phyloP scores from a whole-genome alignment of 2,113 vertebrate species.

The Podarcis muralis region DNA sequence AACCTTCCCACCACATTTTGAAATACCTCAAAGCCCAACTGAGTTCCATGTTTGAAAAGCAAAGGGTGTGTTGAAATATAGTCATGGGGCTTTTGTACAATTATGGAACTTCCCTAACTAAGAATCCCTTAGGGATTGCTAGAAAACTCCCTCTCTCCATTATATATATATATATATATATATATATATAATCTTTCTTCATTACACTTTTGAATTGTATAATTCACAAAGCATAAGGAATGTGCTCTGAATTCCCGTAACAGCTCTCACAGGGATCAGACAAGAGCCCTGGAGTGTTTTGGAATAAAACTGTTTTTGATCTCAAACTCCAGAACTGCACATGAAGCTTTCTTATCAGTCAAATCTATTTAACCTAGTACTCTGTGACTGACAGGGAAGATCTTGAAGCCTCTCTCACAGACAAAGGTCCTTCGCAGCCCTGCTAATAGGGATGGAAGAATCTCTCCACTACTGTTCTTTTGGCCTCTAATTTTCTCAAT shows the following conservation, averaged over 20 bases:
- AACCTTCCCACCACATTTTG: background rate
- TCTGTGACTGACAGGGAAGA: background rate
- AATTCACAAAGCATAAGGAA: background rate
- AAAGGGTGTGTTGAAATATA: background rate
- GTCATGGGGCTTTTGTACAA: background rate
- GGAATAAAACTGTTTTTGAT: background rate
- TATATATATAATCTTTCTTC: background rate
- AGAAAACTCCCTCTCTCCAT: background rate
- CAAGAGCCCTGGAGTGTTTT: background rate
- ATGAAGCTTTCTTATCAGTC: background rate
- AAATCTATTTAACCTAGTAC: background rate
- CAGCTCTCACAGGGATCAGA: background rate
- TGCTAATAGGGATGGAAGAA: background rate
- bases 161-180: too few species aligned
- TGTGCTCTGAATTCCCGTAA: background rate
- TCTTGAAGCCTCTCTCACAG: background rate
- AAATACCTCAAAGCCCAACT: background rate
- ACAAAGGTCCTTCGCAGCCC: background rate
- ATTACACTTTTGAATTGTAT: background rate
- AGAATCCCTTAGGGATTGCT: background rate
- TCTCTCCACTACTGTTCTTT: too few species aligned
- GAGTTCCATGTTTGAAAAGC: background rate
- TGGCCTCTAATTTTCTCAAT: too few species aligned
- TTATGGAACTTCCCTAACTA: background rate
- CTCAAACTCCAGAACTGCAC: background rate